Evolutionary conservation across 2,888 invertebrate species (phyloP), one percentile per base, ranked within the genome.

Genomic region (Scaptomyza parva): DNA sequence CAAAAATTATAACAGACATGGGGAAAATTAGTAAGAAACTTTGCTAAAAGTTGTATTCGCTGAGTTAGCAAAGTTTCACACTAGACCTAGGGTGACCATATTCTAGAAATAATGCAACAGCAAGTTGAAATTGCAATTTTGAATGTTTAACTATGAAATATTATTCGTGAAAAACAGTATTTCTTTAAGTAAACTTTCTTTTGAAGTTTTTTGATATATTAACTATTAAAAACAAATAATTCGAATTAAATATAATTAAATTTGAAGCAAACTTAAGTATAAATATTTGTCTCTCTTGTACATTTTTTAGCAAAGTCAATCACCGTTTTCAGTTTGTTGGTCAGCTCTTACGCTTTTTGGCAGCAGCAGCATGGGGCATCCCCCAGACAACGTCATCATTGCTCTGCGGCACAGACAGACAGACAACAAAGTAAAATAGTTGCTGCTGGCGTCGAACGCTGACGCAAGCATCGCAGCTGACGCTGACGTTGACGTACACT

Each of bases 321-420:
- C 3, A 12, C 0, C 3, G 1, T 17, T 20, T 3, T 30, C 26
- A 44, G 17, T 43, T 43, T 39, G 52, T 35, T 39, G 20, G 47
- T 28, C 44, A 37, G 35, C 20, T 7, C 24, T 8, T 11, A 6
- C n/a, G 28, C 39, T 18, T 12, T 35, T 39, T 22, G 12, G 24
- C 30, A 43, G 41, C 30, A 43, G 41, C 72, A 76, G 75, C 62
- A 57, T 76, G 75, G 44, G 75, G 64, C 65, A 72, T 76, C 77
- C 71, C 71, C 70, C 64, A 48, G 45, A 26, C 55, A 58, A 62
- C 76, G 67, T 72, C 76, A 68, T 62, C 62, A 60, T 40, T 53
- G 26, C 24, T 35, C 40, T 35, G 26, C 64, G 28, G 53, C 64
- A 20, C 26, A 22, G 44, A 20, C 40, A 18, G 41, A 55, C 40